phyloP scores from a whole-genome alignment of 2,113 vertebrate genomes.

The Lagopus leucura region DNA sequence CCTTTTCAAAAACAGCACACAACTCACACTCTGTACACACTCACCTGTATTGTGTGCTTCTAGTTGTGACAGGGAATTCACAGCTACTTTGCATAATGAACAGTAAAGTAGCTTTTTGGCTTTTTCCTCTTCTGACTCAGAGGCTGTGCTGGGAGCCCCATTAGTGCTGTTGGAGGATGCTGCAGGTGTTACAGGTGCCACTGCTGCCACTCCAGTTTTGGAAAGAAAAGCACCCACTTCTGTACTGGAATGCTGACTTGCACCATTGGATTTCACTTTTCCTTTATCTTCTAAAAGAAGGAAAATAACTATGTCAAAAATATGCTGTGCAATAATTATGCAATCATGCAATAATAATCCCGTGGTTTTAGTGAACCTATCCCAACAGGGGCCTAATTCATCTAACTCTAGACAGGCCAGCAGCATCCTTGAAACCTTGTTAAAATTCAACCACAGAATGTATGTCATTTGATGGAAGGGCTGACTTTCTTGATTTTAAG shows the following conservation, averaged over 20 bases:
- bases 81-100: conserved; percentile 98
- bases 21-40: background rate
- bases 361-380: background rate
- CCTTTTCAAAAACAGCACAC: background rate
- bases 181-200: conserved; percentile 40
- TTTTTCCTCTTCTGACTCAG: conserved; percentile 95
- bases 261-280: conserved; percentile 66
- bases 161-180: conserved; percentile 77
- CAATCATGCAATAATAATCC: background rate
- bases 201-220: conserved; percentile 62
- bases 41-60: conserved; percentile 97
- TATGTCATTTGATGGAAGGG: background rate
- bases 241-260: conserved; percentile 53
- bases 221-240: conserved; percentile 70
- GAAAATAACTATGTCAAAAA: background rate
- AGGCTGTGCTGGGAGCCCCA: conserved; percentile 64
- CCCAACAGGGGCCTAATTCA: background rate
- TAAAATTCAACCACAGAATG: background rate
- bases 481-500: background rate
- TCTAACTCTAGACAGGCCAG: background rate
- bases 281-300: conserved; percentile 77
- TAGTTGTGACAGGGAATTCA: conserved; percentile 96
- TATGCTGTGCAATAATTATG: background rate
- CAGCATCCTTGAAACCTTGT: background rate
- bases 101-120: conserved; percentile 97